Percentiles rank a stretch among this genome's conserved stretches.
phyloP scores from a whole-genome alignment of 2,797 vertebrate genomes.

The Tamandua tetradactyla region DNA sequence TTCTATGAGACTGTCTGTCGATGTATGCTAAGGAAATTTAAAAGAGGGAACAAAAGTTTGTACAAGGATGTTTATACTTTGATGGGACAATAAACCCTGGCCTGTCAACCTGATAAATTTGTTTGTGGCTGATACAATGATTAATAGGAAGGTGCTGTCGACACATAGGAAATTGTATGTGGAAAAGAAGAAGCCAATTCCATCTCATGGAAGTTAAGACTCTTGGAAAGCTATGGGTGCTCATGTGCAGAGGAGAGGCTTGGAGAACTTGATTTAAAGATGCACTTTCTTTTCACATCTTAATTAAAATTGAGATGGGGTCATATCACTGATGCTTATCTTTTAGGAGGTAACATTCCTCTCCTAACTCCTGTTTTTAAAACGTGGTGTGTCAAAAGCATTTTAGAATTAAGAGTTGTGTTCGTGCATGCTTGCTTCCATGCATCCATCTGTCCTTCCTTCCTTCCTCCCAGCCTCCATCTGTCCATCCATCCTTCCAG shows the following conservation, averaged over 20 bases:
- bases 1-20: background rate
- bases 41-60: background rate
- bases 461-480: background rate
- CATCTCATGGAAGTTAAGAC: background rate
- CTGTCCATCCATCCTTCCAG: no score
- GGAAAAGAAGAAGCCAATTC: background rate
- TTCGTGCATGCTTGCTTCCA: background rate
- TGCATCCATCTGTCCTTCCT: background rate
- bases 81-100: background rate
- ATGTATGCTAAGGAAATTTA: background rate
- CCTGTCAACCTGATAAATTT: background rate
- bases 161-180: background rate
- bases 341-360: background rate
- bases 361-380: background rate
- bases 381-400: background rate
- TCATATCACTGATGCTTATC: background rate
- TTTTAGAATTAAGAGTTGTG: background rate
- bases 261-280: background rate
- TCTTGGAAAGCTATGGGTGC: background rate
- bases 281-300: background rate
- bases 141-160: background rate
- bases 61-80: background rate
- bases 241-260: background rate
- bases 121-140: background rate
- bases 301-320: background rate